These are phyloP conservation scores for Chionoecetes opilio DNA, from an alignment of 1,140 invertebrate genomes.

Conservation along the genomic window DNA sequence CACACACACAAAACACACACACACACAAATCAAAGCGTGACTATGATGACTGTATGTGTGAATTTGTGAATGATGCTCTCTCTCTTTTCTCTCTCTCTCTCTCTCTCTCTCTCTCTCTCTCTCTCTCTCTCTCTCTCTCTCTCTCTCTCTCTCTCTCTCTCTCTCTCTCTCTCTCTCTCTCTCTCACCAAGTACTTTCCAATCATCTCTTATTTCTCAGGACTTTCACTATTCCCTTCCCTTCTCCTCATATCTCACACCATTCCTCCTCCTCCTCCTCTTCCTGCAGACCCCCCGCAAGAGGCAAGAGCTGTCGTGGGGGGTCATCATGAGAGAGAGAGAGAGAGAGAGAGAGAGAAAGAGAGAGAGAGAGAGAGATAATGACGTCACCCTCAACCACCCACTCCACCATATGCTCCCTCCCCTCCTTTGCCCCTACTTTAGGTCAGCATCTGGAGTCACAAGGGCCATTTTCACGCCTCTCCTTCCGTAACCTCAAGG, in stretches of 20 bases:
- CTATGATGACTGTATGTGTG: no score
- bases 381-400: no score
- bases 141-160: conserved; percentile 14
- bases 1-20: no score
- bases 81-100: no score
- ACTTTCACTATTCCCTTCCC: neutral
- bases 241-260: conserved; percentile 18
- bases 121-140: conserved; percentile 27
- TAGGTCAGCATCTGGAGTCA: no score
- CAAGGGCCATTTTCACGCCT: no score
- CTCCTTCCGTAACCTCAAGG: no score
- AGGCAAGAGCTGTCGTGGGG: neutral
- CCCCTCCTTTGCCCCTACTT: no score
- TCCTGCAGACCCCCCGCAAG: neutral
- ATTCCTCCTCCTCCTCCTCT: neutral
- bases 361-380: conserved; percentile 54
- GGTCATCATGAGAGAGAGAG: conserved; percentile 29
- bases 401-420: no score
- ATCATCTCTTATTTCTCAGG: neutral
- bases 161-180: neutral
- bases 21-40: no score
- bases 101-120: neutral
- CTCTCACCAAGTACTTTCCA: neutral
- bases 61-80: no score
- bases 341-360: conserved; percentile 37